These are phyloP conservation scores for Andricus quercusramuli DNA, from an alignment of 2,888 invertebrate genomes.

Conservation along the genomic window DNA sequence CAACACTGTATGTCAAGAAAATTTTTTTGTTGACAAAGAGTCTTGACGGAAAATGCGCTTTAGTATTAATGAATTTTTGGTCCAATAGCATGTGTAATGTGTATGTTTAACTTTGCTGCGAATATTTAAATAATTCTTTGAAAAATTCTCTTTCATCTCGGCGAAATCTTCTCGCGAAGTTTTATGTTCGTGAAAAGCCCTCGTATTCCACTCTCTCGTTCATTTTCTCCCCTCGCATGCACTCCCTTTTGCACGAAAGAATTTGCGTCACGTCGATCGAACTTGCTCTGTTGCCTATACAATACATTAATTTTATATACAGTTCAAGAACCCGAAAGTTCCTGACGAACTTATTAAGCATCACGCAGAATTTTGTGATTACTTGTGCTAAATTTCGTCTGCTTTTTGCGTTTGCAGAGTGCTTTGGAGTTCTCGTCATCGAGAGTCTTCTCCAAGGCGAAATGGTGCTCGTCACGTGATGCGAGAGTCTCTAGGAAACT, in stretches of 20 bases:
- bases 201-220: conserved; percentile 26
- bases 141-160: conserved; percentile 22
- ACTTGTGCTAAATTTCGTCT: conserved; percentile 9
- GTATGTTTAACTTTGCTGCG: conserved; percentile 8
- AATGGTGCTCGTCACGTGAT: conserved; percentile 29
- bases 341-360: neutral
- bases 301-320: conserved; percentile 54
- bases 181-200: conserved; percentile 23
- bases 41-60: conserved; percentile 5
- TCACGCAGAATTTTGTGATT: neutral
- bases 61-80: conserved; percentile 35
- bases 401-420: neutral
- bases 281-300: conserved; percentile 51
- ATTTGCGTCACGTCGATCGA: conserved; percentile 46
- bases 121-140: conserved; percentile 15
- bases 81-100: conserved; percentile 37
- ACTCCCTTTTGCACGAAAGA: conserved; percentile 38
- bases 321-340: conserved; percentile 49
- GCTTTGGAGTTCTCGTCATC: conserved; percentile 38
- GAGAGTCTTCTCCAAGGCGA: conserved; percentile 24
- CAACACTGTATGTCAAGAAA: conserved; percentile 7
- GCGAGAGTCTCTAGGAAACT: neutral
- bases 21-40: neutral
- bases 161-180: conserved; percentile 30
- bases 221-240: conserved; percentile 31